These are phyloP conservation scores for Alauda arvensis DNA, from an alignment of 2,797 vertebrate genomes.

Conservation along the genomic window DNA sequence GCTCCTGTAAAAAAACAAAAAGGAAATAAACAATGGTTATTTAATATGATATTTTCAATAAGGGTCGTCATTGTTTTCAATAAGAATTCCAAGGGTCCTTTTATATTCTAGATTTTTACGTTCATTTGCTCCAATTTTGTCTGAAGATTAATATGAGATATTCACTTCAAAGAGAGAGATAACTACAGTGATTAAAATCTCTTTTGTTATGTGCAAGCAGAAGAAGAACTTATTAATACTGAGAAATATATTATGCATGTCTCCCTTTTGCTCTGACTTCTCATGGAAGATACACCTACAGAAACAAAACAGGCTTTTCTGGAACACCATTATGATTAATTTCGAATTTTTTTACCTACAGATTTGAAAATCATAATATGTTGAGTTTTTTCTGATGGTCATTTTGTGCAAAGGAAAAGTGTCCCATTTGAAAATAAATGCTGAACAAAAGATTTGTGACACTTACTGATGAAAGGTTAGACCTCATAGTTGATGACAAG, in stretches of 20 bases:
- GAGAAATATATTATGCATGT: slow-evolving; percentile 16
- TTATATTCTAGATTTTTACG: slow-evolving; percentile 45
- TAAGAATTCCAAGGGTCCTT: background rate
- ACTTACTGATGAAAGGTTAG: rapidly evolving
- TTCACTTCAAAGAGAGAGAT: slow-evolving; percentile 46
- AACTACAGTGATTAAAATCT: slow-evolving; percentile 47
- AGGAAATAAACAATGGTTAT: slow-evolving; percentile 24
- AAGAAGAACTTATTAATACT: slow-evolving; percentile 48
- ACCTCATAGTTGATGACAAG: background rate
- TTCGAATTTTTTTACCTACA: background rate
- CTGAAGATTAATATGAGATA: slow-evolving; percentile 45
- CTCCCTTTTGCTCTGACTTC: background rate
- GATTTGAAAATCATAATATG: background rate
- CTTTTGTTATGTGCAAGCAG: slow-evolving; percentile 51
- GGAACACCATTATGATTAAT: background rate
- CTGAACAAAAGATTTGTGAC: background rate
- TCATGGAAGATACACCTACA: background rate
- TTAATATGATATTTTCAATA: slow-evolving; percentile 39
- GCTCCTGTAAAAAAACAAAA: background rate
- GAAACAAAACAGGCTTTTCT: background rate
- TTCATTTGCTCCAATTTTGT: slow-evolving; percentile 43
- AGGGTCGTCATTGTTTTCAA: background rate
- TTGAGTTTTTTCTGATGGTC: background rate
- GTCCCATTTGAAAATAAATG: rapidly evolving
- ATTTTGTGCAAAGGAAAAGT: background rate